Evolutionary conservation across 2,113 vertebrate genomes (phyloP), one percentile per base, ranked within the genome.

Genomic region (Nanorana parkeri): DNA sequence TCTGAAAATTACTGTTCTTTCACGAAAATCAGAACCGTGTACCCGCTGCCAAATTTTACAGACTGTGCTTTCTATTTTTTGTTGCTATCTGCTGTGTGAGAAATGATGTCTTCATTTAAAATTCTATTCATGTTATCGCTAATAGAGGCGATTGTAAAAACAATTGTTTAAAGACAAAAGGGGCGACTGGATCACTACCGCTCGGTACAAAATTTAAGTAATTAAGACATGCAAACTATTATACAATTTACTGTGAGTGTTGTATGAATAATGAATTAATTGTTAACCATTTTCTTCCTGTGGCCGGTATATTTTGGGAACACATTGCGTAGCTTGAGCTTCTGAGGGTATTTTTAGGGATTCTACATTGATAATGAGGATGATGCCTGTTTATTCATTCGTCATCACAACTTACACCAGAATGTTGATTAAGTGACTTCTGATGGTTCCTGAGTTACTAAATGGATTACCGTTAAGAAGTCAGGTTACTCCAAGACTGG

Each of bases 171-270:
- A 90, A 93, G 92, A 94, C 92, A 94, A 93, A 94, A 92, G 91
- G 92, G 91, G 91, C 93, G 93, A 94, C 93, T 92, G 91, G 93
- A 94, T 94, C 93, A 90, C 92, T 93, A 90, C 90, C 88, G 91
- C 91, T 92, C 91, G 91, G 94, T 94, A 92, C 93, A 93, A 93
- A 93, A 93, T 94, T 92, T 94, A 94, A 93, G 92, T 94, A 94
- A 94, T 94, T 94, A 94, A 94, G 93, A 94, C 91, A 91, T 94
- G 92, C 93, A 94, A 94, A 94, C 92, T 93, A 91, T 94, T 93
- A 93, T 89, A 91, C 91, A 93, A 93, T 94, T 94, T 94, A 91
- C 92, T 88, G 89, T 88, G 84, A 89, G 92, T 90, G 89, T 84
- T 77, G 86, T 69, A 80, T 85, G 94, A 93, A 94, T 93, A 91